phyloP scores from a whole-genome alignment of 2,113 vertebrate genomes.

The Crocuta crocuta region DNA sequence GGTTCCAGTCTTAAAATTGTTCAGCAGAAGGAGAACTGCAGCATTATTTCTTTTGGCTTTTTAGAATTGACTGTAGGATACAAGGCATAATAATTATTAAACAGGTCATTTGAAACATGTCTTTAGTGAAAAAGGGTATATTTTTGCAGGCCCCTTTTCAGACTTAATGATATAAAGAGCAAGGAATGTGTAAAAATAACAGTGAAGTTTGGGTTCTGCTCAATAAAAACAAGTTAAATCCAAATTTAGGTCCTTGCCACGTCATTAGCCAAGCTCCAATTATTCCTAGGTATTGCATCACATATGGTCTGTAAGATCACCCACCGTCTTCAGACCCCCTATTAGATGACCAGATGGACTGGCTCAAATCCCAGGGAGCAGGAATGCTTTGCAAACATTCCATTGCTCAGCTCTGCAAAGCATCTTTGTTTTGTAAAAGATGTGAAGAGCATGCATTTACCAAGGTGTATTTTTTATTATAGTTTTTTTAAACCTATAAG shows the following conservation, averaged over 20 bases:
- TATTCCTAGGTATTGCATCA: constrained; percentile 77
- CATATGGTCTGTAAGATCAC: constrained; percentile 87
- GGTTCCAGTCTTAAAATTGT: background rate
- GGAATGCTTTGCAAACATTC: constrained; percentile 66
- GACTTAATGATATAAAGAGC: constrained; percentile 73
- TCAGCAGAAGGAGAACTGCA: background rate
- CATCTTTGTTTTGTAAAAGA: constrained; percentile 59
- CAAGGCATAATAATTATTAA: constrained; percentile 16
- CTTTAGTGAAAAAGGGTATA: background rate
- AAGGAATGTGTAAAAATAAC: constrained; percentile 67
- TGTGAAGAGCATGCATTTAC: background rate
- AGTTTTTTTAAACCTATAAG: background rate
- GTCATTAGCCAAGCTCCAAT: constrained; percentile 78
- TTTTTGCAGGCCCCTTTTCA: constrained; percentile 57
- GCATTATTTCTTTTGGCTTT: background rate
- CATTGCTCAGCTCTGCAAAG: constrained; percentile 71
- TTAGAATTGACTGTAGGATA: background rate
- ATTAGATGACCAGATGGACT: constrained; percentile 87
- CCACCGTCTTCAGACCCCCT: constrained; percentile 82
- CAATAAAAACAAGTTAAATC: constrained; percentile 78
- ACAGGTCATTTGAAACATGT: background rate
- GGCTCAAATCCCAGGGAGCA: constrained; percentile 77
- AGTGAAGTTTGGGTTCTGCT: constrained; percentile 76
- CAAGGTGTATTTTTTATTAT: background rate
- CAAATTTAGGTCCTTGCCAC: constrained; percentile 80